These are phyloP conservation scores for Oeneis ivallda DNA, from an alignment of 2,888 invertebrate genomes.

Conservation along the genomic window DNA sequence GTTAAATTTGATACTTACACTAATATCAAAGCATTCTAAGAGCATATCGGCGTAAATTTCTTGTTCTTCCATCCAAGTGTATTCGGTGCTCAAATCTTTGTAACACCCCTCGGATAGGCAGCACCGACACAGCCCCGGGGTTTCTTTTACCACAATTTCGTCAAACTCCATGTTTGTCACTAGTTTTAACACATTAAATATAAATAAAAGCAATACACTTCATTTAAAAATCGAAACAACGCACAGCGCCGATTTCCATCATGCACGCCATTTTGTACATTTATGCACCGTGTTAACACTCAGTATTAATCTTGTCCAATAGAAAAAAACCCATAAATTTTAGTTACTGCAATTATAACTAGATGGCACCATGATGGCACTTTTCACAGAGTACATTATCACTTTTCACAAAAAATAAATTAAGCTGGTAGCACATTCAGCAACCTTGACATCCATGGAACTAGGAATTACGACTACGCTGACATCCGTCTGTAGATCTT, in stretches of 20 bases:
- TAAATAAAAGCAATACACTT: conserved; percentile 1
- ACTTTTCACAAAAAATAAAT: too few relatives aligned
- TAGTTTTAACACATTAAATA: conserved; percentile 17
- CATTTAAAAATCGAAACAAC: conserved; percentile 18
- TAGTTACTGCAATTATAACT: too few relatives aligned
- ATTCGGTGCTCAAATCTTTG: conserved; percentile 69
- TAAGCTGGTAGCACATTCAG: too few relatives aligned
- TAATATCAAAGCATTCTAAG: conserved; percentile 75
- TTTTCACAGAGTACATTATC: too few relatives aligned
- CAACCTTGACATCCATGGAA: too few relatives aligned
- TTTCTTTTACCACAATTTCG: conserved; percentile 70
- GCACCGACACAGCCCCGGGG: conserved; percentile 75
- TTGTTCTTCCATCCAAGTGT: conserved; percentile 73
- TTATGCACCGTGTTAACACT: too few relatives aligned
- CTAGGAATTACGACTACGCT: too few relatives aligned
- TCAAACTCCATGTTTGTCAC: conserved; percentile 67
- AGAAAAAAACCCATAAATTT: too few relatives aligned
- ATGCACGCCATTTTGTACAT: conserved; percentile 42
- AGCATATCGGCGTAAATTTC: conserved; percentile 78
- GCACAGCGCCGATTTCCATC: conserved; percentile 26
- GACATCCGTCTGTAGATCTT: too few relatives aligned
- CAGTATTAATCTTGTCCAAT: too few relatives aligned
- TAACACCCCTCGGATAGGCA: conserved; percentile 77
- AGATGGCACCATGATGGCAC: too few relatives aligned
- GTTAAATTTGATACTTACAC: conserved; percentile 55